Conservation (phyloP, 2,113 vertebrate genomes). For the Hirundichthys speculiger region DNA sequence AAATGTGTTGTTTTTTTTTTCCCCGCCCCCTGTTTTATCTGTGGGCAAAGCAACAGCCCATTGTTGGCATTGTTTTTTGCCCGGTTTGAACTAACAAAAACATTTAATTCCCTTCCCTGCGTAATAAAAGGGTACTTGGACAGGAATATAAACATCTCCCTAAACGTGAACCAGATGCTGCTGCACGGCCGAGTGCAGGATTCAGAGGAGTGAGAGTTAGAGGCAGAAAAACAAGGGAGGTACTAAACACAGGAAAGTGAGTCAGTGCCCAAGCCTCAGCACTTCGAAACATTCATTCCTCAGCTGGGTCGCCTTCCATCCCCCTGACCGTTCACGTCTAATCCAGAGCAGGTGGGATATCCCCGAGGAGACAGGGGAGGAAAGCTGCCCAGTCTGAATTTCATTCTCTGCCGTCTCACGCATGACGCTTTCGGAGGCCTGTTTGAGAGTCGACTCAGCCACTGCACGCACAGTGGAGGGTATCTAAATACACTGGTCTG, state of each 20-base stretch:
- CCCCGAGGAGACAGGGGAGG: slow-evolving; percentile 36
- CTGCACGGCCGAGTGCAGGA: slow-evolving; percentile 55
- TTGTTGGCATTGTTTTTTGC: slow-evolving; percentile 69
- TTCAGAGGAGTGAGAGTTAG: slow-evolving; percentile 39
- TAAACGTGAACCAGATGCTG: slow-evolving; percentile 79
- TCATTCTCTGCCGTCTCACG: slow-evolving; percentile 43
- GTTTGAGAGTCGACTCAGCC: slow-evolving; percentile 23
- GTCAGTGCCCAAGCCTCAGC: slow-evolving; percentile 59
- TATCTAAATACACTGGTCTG: slow-evolving; percentile 10
- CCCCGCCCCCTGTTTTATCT: slow-evolving; percentile 20
- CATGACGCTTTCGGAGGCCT: slow-evolving; percentile 36
- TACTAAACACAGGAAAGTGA: slow-evolving; percentile 76
- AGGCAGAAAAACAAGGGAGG: slow-evolving; percentile 73
- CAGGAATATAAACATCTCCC: slow-evolving; percentile 78
- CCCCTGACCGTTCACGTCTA: slow-evolving; percentile 30
- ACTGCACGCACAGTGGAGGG: slow-evolving; percentile 55
- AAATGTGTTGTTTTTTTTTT: slow-evolving; percentile 2
- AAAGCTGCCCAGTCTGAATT: slow-evolving; percentile 52
- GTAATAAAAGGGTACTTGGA: slow-evolving; percentile 78
- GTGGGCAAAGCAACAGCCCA: slow-evolving; percentile 50
- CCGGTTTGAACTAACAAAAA: slow-evolving; percentile 83
- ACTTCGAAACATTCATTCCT: slow-evolving; percentile 39
- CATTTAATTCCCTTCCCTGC: slow-evolving; percentile 79
- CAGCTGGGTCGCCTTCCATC: slow-evolving; percentile 43
- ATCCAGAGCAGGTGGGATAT: slow-evolving; percentile 40